Base-by-base conservation (phyloP, 2,797 vertebrate species). In the Pipistrellus nathusii region DNA sequence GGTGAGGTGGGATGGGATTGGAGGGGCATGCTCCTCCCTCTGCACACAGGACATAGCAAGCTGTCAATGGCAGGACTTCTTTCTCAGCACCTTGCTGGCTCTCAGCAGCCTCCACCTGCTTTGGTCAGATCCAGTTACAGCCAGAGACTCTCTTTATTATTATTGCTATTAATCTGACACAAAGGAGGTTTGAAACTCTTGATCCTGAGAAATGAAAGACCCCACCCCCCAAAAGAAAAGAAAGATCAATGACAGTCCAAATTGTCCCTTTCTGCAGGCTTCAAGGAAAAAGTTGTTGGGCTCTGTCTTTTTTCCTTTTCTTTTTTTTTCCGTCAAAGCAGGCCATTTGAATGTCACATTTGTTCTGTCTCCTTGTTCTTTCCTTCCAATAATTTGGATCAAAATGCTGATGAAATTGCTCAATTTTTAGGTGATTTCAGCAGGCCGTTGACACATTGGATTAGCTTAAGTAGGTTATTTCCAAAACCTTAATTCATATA, bases 151-250 rank as follows among this genome's bases (percentile, higher is more conserved):
- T 92, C 75, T 87, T 66, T 35, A 25, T 95, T 91, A 93, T 95
- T 96, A 93, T 71, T 51, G 21, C 48, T 91, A 89, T 85, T 95
- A 97, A 97, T 94, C 72, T 25, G n/a, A 76, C 62, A 91, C 88
- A 93, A 92, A 97, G 93, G 80, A 88, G 35, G n/a, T 64, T 93
- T 73, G 72, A 90, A 94, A 89, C 35, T 84, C 86, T 83, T 93
- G 86, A 96, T 95, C 32, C 41, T 91, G 55, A 81, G 81, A 97
- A 96, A 92, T 62, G 85, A 83, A 96, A 96, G 84, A 83, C 35
- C 27, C n/a, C 75, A 32, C 48, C n/a, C 51, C 14, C 25, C 10
- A 1, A 48, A 96, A 83, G 80, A 66, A 83, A 96, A 95, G 57
- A 78, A 76, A 94, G 68, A 84, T 97, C 68, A 90, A 1, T 93